A percentile compares a stretch with the other conserved stretches of the same genome.
Evolutionary conservation across 2,797 vertebrate genomes (phyloP).

Genomic region (Pelochelys cantorii): DNA sequence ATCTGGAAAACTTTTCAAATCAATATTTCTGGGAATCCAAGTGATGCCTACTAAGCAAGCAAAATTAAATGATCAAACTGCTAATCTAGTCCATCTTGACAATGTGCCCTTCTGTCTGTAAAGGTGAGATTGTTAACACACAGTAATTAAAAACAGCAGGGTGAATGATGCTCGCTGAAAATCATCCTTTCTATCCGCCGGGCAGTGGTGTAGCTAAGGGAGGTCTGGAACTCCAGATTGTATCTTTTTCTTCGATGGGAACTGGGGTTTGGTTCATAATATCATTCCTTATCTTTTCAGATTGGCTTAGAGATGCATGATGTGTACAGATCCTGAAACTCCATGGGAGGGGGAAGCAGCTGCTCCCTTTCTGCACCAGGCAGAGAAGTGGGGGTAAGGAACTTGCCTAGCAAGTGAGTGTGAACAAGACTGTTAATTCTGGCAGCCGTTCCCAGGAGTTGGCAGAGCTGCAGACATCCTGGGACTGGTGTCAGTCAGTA

Average conservation of each 20-base stretch:
- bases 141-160: conserved; percentile 28
- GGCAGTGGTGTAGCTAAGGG: background rate
- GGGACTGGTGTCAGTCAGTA: background rate
- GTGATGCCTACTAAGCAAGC: conserved; percentile 45
- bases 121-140: background rate
- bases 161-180: conserved; percentile 24
- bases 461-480: background rate
- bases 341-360: background rate
- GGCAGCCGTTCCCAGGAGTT: background rate
- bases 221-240: background rate
- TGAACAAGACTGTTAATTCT: background rate
- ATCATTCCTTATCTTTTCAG: background rate
- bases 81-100: background rate
- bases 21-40: conserved; percentile 43
- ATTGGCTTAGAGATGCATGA: conserved; percentile 36
- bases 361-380: background rate
- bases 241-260: conserved; percentile 29
- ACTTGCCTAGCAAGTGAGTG: background rate
- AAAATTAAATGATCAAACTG: conserved; percentile 28
- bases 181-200: background rate
- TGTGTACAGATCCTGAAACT: background rate
- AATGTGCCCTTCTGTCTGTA: background rate
- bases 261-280: background rate
- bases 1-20: conserved; percentile 43
- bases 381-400: background rate